Evolutionary conservation across 2,888 invertebrate species (phyloP).

Genomic region (Lamproptera curius): DNA sequence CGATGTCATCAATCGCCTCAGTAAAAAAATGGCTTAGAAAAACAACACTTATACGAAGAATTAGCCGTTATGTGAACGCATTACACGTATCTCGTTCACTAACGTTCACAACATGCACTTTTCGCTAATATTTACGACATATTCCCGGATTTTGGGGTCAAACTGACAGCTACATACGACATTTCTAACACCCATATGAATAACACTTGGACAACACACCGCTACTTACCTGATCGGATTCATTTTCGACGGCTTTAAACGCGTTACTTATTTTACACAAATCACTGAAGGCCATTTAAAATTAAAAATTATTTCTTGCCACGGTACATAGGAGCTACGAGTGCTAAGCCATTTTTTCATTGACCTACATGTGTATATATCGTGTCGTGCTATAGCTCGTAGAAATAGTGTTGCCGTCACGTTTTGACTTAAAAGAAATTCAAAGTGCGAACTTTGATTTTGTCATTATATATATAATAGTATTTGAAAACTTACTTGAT

Average conservation of each 20-base stretch:
- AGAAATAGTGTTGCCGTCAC: constrained; percentile 63
- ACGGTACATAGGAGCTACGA: constrained; percentile 71
- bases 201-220: constrained; percentile 49
- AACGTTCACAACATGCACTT: constrained; percentile 38
- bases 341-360: constrained; percentile 77
- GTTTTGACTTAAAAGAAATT: constrained; percentile 13
- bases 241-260: constrained; percentile 75
- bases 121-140: constrained; percentile 42
- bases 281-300: constrained; percentile 79
- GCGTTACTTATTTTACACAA: constrained; percentile 74
- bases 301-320: constrained; percentile 71
- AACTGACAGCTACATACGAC: constrained; percentile 68
- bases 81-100: constrained; percentile 18
- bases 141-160: constrained; percentile 67
- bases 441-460: too few relatives aligned
- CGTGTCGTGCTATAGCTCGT: constrained; percentile 56
- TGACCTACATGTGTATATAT: constrained; percentile 76
- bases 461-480: background rate
- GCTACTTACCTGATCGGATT: constrained; percentile 69
- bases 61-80: constrained; percentile 13
- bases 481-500: constrained; percentile 1
- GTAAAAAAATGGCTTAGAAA: constrained; percentile 27
- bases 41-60: constrained; percentile 16
- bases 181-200: constrained; percentile 66
- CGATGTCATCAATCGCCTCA: constrained; percentile 61